These are phyloP conservation scores for Petromus typicus DNA, from an alignment of 2,113 vertebrate species.

Conservation along the genomic window DNA sequence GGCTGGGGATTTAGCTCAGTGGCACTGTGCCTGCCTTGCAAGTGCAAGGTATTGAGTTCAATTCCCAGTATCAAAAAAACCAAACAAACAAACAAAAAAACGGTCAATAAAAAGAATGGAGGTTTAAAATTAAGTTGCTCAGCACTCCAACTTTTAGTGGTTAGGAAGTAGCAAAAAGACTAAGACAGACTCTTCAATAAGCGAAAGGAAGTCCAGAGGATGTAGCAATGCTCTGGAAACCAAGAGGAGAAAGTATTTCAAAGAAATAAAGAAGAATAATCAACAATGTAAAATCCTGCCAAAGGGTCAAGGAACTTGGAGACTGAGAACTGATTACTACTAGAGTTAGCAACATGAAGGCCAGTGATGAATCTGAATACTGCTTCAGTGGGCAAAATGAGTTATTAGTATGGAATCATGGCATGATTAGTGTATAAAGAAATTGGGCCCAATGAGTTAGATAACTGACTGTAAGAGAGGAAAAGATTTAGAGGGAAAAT, in stretches of 20 bases:
- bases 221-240: neutral
- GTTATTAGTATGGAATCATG: neutral
- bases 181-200: constrained; percentile 1
- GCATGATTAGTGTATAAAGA: neutral
- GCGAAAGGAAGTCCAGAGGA: constrained; percentile 52
- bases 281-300: constrained; percentile 30
- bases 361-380: neutral
- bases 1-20: no score
- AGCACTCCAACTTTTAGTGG: neutral
- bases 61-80: no score
- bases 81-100: no score
- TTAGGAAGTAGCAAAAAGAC: constrained; percentile 38
- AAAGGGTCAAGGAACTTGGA: constrained; percentile 28
- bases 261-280: constrained; percentile 36
- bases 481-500: neutral
- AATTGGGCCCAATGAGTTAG: neutral
- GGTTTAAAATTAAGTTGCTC: neutral
- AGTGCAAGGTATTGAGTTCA: no score
- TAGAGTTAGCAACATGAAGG: constrained; percentile 12
- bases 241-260: constrained; percentile 39
- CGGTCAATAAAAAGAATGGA: neutral
- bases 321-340: constrained; percentile 25
- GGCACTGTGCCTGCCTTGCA: no score
- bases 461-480: neutral
- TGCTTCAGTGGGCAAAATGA: neutral